These are phyloP conservation scores for Scotopteryx bipunctaria DNA, from an alignment of 2,888 invertebrate genomes.

Conservation along the genomic window DNA sequence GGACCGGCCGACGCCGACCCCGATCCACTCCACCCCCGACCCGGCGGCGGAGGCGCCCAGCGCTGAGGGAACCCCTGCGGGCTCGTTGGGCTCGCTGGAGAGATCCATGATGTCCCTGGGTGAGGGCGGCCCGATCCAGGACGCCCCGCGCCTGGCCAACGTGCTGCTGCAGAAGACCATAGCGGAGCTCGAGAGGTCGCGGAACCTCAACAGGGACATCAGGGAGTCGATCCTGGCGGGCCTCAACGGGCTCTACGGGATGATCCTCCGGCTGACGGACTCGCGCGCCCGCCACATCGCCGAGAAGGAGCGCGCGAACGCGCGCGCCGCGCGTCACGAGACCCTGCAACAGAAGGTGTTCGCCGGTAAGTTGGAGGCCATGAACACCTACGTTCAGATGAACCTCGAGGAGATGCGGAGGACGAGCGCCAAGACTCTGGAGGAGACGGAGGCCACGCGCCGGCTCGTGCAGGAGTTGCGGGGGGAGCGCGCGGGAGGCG, in stretches of 20 bases:
- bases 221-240: constrained; percentile 1
- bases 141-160: neutral
- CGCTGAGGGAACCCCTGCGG: neutral
- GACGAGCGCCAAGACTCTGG: neutral
- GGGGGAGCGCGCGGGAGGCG: neutral
- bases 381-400: neutral
- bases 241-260: neutral
- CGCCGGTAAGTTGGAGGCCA: neutral
- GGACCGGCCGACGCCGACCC: too few relatives aligned
- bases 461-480: neutral
- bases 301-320: neutral
- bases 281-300: neutral
- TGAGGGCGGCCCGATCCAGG: neutral
- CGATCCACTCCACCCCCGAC: too few relatives aligned
- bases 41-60: neutral
- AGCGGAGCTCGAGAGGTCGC: neutral
- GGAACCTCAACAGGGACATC: neutral
- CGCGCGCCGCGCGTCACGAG: neutral
- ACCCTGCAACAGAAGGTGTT: neutral
- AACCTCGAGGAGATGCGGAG: neutral
- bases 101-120: neutral
- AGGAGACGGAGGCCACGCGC: neutral
- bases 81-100: neutral
- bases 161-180: neutral
- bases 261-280: neutral